Base-by-base conservation (phyloP, 2,888 invertebrate genomes). In the Pyrrhia umbra region DNA sequence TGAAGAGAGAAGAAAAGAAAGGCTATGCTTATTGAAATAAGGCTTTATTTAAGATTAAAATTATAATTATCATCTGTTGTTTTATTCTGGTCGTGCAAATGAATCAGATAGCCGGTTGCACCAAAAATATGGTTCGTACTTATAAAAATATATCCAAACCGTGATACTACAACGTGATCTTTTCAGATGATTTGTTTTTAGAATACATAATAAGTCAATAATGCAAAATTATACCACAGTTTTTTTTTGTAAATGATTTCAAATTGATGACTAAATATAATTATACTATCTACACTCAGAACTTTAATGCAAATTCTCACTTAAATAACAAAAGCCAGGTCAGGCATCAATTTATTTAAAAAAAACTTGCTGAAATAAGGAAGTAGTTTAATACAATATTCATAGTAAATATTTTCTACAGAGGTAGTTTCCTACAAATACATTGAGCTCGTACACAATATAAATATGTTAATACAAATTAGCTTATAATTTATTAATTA, bases 1-100 rank as follows among this genome's bases (percentile, higher is more conserved):
- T 95, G 40, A 91, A 90, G 74, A 81, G 91, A 27, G 93, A 93
- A 70, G 91, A 92, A 79, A 92, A 75, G 62, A 93, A 91, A 79
- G 94, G 94, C 30, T 95, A 91, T 79, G 91, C 90, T 34, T 95
- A 93, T 81, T 95, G 76, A 50, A 55, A 54, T 51, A 70, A 55
- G 23, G 18, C 40, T 51, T 34, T 25, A 34, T 47, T 57, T 43
- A n/a, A 27, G 13, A 16, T 23, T 30, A 43, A 54, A 55, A 34
- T 10, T 1, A 16, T 45, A 13, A 10, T 37, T 6, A 27, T 16
- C 9, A 54, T 6, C 2, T 16, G 5, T 55, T 23, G 18, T 56
- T 72, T 55, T 37, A 61, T 64, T 64, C 5, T 37, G 4, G 5
- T 20, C 34, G n/a, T 2, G 6, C 23, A 10, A 6, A 0, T 10